Base-by-base conservation (phyloP, 2,888 invertebrate genomes). In the Gymnosoma rotundatum region DNA sequence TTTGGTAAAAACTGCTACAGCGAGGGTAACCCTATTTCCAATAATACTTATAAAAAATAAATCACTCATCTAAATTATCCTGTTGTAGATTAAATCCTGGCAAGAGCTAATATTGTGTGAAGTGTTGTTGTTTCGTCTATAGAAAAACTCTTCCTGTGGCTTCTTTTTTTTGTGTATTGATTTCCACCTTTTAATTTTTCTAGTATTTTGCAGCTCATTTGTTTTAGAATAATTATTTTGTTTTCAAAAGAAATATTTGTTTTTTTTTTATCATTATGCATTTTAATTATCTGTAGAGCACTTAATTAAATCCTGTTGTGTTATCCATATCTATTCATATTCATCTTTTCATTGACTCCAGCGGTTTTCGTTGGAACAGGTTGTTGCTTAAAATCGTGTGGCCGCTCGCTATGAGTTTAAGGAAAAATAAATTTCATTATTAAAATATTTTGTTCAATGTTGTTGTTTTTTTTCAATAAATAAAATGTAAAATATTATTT, bases 301-400 rank as follows among this genome's bases (percentile, higher is more conserved):
- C 73, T 81, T 74, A 78, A 84, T 84, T 84, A 84, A 78, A 54
- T 78, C 78, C 61, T 78, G 73, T 81, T 74, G 73, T 64, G 83
- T 80, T 61, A 25, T 76, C n/a, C 9, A 58, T 8, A 5, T 50
- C 20, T 10, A 5, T 45, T 20, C 32, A 42, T 14, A 74, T 42
- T 16, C 21, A 21, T 16, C 48, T 4, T 67, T 45, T 18, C n/a
- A 12, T 10, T 16, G 9, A 2, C 8, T 73, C 48, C 84, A 84
- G 81, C 81, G 74, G 73, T 63, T 73, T 78, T 81, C 50, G 25
- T 6, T 60, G 60, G 70, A 74, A 78, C 78, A 84, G 78, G 79
- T 83, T 83, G 78, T 42, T 78, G 78, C 78, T 81, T 78, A 45
- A 16, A 50, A 76, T 76, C 25, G 61, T 81, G 81, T 70, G 73